A percentile compares a stretch with the other conserved stretches of the same genome.
phyloP scores from a whole-genome alignment of 2,113 vertebrate species.

The Nothoprocta perdicaria region DNA sequence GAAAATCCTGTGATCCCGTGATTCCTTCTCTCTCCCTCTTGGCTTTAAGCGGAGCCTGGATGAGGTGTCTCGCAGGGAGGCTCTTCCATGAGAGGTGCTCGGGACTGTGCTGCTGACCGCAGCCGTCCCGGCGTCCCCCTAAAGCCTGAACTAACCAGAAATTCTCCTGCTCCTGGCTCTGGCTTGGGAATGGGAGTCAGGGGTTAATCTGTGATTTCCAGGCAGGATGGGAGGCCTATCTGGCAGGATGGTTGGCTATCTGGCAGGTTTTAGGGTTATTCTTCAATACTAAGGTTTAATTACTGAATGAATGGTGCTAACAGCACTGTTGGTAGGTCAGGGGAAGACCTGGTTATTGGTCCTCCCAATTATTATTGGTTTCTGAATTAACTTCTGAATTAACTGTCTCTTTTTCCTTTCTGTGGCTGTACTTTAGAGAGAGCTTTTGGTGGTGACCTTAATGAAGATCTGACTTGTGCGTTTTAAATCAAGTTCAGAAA shows the following conservation, averaged over 20 bases:
- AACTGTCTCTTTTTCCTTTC: background rate
- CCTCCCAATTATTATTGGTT: background rate
- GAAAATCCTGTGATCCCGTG: background rate
- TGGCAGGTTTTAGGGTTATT: background rate
- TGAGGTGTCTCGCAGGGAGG: background rate
- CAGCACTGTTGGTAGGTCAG: background rate
- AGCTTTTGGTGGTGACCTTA: background rate
- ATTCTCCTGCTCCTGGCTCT: background rate
- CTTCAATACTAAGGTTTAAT: background rate
- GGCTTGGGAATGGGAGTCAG: background rate
- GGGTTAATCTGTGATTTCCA: conserved; percentile 47
- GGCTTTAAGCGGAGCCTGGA: background rate
- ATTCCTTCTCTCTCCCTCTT: background rate
- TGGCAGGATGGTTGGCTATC: background rate
- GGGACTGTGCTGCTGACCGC: background rate
- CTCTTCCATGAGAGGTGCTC: background rate
- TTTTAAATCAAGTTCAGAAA: background rate
- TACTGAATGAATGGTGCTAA: background rate
- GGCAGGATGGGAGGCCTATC: background rate
- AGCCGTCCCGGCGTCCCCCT: too few relatives aligned
- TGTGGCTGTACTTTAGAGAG: background rate
- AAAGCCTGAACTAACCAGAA: too few relatives aligned
- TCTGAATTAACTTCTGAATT: background rate
- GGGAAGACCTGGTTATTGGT: background rate
- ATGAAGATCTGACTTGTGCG: background rate